Evolutionary conservation across 2,113 vertebrate species (phyloP), one percentile per base, ranked within the genome.

Genomic region (Oncorhynchus nerka): DNA sequence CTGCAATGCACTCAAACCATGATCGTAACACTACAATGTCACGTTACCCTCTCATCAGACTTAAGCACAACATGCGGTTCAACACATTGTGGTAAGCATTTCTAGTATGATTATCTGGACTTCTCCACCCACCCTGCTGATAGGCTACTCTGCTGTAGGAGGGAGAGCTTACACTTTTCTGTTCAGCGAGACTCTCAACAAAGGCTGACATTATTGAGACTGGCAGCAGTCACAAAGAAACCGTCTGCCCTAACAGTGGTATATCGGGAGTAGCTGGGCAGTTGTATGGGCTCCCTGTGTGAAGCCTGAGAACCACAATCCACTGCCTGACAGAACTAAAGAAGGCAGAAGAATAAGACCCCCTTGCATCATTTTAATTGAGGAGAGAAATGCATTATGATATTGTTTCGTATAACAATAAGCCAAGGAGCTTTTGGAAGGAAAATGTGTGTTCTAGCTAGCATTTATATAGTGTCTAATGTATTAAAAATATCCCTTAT

Each of bases 181-280:
- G 82, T 79, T 83, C 74, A 75, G 70, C 66, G 80, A 71, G 78
- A 48, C 75, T 73, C 75, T 61, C 76, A 80, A 77, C 62, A 86
- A 75, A 79, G 77, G 71, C 28, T 90, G 87, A 88, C 71, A 76
- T 86, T 86, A 89, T 77, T 68, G 68, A 72, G 80, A 67, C 13
- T 79, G 88, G 89, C 85, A 87, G 87, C 83, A 75, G 78, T 79
- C 82, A 84, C 80, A 87, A 82, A 86, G 83, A 83, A 78, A 75
- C 84, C 87, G 75, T 78, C 24, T 79, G 82, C 12, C 76, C 70
- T 67, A 15, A 68, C 39, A 26, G 62, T 22, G 51, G 49, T 69
- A 12, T 49, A 75, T 76, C 6, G 16, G 32, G 67, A 34, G 15
- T 32, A 7, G 32, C 6, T 28, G 32, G 72, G 78, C 79, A 81